Base-by-base conservation (phyloP, 2,888 invertebrate species). In the Hirtodrosophila trivittata region DNA sequence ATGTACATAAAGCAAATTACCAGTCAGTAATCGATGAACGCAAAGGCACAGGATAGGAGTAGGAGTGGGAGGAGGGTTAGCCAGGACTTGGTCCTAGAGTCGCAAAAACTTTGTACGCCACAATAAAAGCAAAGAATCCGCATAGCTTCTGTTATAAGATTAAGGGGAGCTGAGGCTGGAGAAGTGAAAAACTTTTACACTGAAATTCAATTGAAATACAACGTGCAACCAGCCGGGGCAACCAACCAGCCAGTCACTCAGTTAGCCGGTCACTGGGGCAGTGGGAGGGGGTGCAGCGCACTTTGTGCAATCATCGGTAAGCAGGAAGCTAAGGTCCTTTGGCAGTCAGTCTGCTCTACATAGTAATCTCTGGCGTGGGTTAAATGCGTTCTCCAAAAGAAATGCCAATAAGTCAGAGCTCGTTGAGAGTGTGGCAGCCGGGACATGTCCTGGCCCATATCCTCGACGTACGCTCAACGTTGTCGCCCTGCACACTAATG, bases 161-260 rank as follows among this genome's bases (percentile, higher is more conserved):
- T 41, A 47, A 45, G 47, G 7, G 41, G 42, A 59, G 56, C 45
- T 18, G 18, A 28, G 30, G 45, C n/a, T 41, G 46, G 26, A 32
- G 37, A 45, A 32, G 66, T 21, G 30, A 50, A 50, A 70, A 66
- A 76, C 45, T 67, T 78, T 75, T 39, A 38, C 54, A 56, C 66
- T 68, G 65, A 75, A 86, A 80, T 86, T 80, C 68, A 86, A 80
- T 80, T 86, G 80, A 70, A 82, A 64, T 66, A 66, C 64, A 59
- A 45, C 33, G 28, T 28, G 28, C 28, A 28, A 28, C 52, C 16
- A 47, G 33, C 68, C 1, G 8, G 8, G n/a, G 4, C 39, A 49
- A 43, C 5, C 35, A 56, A 47, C 6, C 39, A 45, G 28, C 1
- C 9, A 1, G 38, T 30, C 3, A 35, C 45, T 6, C 7, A 16